phyloP scores from a whole-genome alignment of 1,140 invertebrate genomes.

The Orchestia grillus region DNA sequence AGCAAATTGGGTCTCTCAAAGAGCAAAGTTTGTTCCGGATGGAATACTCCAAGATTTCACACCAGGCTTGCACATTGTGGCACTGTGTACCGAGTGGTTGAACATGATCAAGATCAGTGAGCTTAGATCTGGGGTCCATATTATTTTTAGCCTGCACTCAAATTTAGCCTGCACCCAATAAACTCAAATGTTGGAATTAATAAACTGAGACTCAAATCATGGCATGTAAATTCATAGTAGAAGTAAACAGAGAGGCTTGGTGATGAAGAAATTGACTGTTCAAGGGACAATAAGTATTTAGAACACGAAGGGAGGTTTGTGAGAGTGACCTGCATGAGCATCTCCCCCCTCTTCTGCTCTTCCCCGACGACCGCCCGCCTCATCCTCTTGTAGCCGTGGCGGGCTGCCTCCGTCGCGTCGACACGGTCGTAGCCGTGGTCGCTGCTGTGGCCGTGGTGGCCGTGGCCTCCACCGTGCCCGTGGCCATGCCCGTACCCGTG shows the following conservation, averaged over 20 bases:
- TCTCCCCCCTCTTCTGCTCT: neutral
- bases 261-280: neutral
- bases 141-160: too few species aligned
- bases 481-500: constrained; percentile 26
- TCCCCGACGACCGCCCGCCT: constrained; percentile 3
- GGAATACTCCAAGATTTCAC: too few species aligned
- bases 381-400: constrained; percentile 26
- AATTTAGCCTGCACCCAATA: too few species aligned
- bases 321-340: neutral
- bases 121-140: too few species aligned
- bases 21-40: too few species aligned
- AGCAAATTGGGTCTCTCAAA: too few species aligned
- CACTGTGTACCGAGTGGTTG: too few species aligned
- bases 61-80: too few species aligned
- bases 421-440: constrained; percentile 20
- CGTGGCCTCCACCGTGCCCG: neutral
- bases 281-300: neutral
- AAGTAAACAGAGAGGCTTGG: neutral
- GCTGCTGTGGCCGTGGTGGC: constrained; percentile 5
- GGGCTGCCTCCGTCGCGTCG: neutral
- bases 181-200: too few species aligned
- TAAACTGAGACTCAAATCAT: too few species aligned
- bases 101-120: too few species aligned
- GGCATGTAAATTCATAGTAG: too few species aligned
- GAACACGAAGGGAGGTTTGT: neutral